These are phyloP conservation scores for Myrmecobius fasciatus DNA, from an alignment of 2,113 vertebrate genomes.

Conservation along the genomic window DNA sequence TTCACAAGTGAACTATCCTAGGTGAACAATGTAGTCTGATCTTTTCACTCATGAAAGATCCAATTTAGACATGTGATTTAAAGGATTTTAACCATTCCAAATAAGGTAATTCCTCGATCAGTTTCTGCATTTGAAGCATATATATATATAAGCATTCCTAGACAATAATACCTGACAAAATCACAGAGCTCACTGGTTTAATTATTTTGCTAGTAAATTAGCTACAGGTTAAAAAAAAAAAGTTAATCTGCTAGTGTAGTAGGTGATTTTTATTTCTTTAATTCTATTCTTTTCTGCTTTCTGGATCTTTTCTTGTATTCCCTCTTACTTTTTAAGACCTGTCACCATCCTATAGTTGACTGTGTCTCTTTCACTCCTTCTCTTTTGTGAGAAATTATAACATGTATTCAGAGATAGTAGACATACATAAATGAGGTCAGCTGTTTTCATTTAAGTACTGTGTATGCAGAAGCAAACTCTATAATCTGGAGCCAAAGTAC, in stretches of 20 bases:
- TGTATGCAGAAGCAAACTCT: constrained; percentile 23
- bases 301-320: constrained; percentile 16
- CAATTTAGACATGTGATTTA: no score
- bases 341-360: neutral
- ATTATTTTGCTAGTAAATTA: no score
- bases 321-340: constrained; percentile 11
- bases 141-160: no score
- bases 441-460: constrained; percentile 58
- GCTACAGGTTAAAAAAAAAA: no score
- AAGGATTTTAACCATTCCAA: constrained; percentile 45
- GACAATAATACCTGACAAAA: no score
- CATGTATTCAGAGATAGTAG: constrained; percentile 57
- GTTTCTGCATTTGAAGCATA: no score
- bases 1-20: no score
- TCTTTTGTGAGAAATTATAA: constrained; percentile 37
- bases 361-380: neutral
- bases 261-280: constrained; percentile 22
- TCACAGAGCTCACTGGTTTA: no score
- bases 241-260: no score
- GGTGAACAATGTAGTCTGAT: no score
- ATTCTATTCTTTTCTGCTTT: neutral
- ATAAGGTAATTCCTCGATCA: constrained; percentile 33
- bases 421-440: constrained; percentile 38
- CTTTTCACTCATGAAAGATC: no score
- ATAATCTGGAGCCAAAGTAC: constrained; percentile 48